phyloP scores from a whole-genome alignment of 1,140 invertebrate genomes.

The Dufourea novaeangliae region DNA sequence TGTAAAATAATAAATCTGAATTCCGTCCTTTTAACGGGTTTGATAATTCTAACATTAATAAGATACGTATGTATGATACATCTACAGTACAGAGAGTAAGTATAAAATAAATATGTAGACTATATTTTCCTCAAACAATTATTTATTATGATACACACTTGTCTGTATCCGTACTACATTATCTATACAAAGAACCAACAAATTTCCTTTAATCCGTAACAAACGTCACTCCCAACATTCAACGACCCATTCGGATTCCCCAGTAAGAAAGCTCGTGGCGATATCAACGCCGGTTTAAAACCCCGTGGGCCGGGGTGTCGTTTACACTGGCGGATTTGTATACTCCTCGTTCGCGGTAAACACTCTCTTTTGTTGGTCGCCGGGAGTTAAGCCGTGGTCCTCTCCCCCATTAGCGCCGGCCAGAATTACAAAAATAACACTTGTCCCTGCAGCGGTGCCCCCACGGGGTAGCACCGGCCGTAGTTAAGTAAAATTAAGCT shows the following conservation, averaged over 20 bases:
- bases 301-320: conserved; percentile 44
- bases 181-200: too few relatives aligned
- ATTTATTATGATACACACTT: too few relatives aligned
- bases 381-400: conserved; percentile 67
- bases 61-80: too few relatives aligned
- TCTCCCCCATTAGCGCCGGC: conserved; percentile 69
- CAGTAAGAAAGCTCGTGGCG: neutral
- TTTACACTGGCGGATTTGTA: conserved; percentile 54
- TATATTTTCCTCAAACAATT: too few relatives aligned
- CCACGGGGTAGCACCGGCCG: conserved; percentile 55
- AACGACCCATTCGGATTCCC: neutral
- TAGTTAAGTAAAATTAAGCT: conserved; percentile 78
- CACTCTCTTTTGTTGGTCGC: conserved; percentile 66
- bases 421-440: conserved; percentile 77
- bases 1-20: too few relatives aligned
- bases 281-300: conserved; percentile 22
- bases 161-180: too few relatives aligned
- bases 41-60: too few relatives aligned
- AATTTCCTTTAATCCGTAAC: too few relatives aligned
- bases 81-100: too few relatives aligned
- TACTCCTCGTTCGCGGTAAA: conserved; percentile 61
- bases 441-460: conserved; percentile 64
- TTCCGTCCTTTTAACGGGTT: too few relatives aligned
- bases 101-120: too few relatives aligned
- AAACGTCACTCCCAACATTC: neutral